These are phyloP conservation scores for Hyperopisus bebe DNA, from an alignment of 2,113 vertebrate species.

Conservation along the genomic window DNA sequence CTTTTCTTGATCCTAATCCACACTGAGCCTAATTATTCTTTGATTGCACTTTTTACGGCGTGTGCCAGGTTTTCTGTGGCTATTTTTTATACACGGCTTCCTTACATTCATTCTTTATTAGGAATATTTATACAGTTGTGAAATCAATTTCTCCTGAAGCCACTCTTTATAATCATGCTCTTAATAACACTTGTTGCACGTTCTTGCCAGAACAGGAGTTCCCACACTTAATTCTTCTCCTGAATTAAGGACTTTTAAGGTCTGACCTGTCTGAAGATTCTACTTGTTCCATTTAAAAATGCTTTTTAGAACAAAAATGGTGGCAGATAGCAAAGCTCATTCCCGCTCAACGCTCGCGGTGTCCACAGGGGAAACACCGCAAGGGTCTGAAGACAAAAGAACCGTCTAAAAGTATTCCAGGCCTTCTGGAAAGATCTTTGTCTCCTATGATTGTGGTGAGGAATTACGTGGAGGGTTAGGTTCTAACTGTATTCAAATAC, in stretches of 20 bases:
- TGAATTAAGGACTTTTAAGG: not conserved
- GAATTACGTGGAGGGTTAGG: not conserved
- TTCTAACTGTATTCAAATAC: not conserved
- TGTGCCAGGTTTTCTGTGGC: not conserved
- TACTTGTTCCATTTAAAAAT: not conserved
- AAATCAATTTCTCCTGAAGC: not conserved
- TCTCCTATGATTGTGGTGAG: not conserved
- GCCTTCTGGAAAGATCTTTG: not conserved
- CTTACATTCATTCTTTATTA: not conserved
- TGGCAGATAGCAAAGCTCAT: not conserved
- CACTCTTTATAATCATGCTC: not conserved
- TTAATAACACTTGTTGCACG: not conserved
- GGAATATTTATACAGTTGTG: not conserved
- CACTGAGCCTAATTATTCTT: not conserved
- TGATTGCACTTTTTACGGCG: not conserved
- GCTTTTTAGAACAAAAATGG: not conserved
- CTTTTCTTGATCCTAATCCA: conserved; percentile 1
- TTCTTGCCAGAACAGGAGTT: not conserved
- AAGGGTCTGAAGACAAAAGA: not conserved
- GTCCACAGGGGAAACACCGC: not conserved
- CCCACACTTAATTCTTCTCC: not conserved
- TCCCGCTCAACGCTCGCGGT: not conserved
- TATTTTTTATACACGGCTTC: not conserved
- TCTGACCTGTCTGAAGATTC: not conserved
- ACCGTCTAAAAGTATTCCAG: not conserved